phyloP scores from a whole-genome alignment of 2,888 invertebrate genomes.

The Globia sparganii region DNA sequence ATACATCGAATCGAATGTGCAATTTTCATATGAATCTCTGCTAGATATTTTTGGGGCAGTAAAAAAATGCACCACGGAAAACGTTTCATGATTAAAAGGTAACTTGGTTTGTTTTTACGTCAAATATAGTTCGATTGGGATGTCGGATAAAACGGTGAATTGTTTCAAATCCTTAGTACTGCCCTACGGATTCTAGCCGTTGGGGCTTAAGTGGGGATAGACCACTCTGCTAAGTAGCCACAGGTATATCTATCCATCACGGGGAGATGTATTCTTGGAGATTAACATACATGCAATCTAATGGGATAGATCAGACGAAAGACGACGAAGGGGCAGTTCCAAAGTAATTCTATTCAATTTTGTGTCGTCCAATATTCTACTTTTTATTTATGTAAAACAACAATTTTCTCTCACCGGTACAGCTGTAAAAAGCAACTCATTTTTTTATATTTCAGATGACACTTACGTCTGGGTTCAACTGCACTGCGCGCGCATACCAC shows the following conservation, averaged over 20 bases:
- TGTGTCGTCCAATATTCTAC: neutral
- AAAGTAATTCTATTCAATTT: neutral
- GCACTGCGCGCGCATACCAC: constrained; percentile 95
- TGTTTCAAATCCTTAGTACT: neutral
- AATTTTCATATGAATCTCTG: constrained; percentile 42
- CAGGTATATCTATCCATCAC: neutral
- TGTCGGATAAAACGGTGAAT: neutral
- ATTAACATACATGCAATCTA: neutral
- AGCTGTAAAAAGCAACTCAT: neutral
- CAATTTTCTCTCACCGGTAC: neutral
- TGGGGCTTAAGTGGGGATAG: neutral
- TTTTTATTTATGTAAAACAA: neutral
- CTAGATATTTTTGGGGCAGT: constrained; percentile 35
- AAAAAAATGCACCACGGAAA: constrained; percentile 45
- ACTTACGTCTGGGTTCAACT: constrained; percentile 91
- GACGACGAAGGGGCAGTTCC: neutral
- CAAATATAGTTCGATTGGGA: constrained; percentile 5
- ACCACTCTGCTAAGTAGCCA: neutral
- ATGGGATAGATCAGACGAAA: neutral
- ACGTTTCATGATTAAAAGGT: constrained; percentile 33
- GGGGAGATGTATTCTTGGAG: neutral
- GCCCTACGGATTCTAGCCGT: neutral
- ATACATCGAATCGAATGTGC: constrained; percentile 17
- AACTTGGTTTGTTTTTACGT: constrained; percentile 31
- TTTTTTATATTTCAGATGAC: neutral